A percentile compares a stretch with the other conserved stretches of the same genome.
Evolutionary conservation across 2,888 invertebrate genomes (phyloP).

Genomic region (Pristionchus exspectatus): DNA sequence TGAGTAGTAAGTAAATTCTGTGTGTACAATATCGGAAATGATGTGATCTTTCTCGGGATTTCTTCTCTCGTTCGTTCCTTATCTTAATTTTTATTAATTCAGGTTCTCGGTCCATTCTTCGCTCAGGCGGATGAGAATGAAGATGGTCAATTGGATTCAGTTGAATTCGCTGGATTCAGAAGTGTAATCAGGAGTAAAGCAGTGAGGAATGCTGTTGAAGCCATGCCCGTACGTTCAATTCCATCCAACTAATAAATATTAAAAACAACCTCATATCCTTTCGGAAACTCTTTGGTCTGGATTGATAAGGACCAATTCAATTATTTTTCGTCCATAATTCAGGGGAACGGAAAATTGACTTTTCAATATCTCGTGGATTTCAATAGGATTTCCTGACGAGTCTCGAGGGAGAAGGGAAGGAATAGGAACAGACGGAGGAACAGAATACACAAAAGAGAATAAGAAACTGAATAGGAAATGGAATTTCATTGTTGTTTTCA

Average conservation of each 20-base stretch:
- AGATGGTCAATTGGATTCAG: slow-evolving; percentile 75
- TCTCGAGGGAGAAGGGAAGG: slow-evolving; percentile 12
- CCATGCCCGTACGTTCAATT: slow-evolving; percentile 60
- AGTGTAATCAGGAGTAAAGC: slow-evolving; percentile 68
- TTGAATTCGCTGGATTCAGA: slow-evolving; percentile 78
- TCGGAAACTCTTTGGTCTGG: neutral
- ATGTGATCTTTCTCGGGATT: neutral
- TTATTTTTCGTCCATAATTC: neutral
- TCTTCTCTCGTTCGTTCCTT: neutral
- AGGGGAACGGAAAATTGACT: neutral
- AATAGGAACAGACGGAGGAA: neutral
- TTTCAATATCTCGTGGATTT: neutral
- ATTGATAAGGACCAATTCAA: neutral
- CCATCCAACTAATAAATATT: neutral
- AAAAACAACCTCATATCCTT: neutral
- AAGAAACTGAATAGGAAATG: neutral
- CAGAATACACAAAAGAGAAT: neutral
- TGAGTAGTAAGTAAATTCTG: neutral
- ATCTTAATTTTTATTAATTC: neutral
- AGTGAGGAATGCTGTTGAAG: slow-evolving; percentile 66
- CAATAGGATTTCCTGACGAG: slow-evolving; percentile 17
- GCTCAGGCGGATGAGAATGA: slow-evolving; percentile 78
- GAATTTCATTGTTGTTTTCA: slow-evolving; percentile 43
- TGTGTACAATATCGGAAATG: neutral
- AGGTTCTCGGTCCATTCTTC: slow-evolving; percentile 74